phyloP scores from a whole-genome alignment of 2,888 invertebrate species.

The Oasisia sp. region DNA sequence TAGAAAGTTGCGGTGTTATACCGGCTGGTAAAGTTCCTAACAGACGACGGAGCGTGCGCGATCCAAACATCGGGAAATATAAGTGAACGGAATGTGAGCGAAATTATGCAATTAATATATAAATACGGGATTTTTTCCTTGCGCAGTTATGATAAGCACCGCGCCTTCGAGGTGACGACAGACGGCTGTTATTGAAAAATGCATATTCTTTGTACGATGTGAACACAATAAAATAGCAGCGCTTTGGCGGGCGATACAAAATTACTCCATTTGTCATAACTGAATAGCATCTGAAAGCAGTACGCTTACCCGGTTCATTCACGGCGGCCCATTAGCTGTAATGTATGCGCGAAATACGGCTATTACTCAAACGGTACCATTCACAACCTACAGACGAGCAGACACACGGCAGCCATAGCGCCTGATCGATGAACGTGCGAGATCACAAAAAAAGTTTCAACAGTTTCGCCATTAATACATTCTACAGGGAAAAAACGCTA shows the following conservation, averaged over 20 bases:
- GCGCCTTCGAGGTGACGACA: background rate
- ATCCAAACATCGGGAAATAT: background rate
- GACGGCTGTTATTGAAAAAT: background rate
- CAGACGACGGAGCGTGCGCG: background rate
- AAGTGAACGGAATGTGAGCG: background rate
- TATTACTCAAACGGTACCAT: background rate
- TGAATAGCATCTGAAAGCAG: constrained; percentile 1
- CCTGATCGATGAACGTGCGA: background rate
- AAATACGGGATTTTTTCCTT: background rate
- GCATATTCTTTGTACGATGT: background rate
- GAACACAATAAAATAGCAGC: background rate
- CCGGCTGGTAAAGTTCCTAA: background rate
- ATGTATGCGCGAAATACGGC: background rate
- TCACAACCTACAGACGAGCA: background rate
- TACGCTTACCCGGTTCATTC: background rate
- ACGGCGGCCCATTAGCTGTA: background rate
- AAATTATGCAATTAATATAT: background rate
- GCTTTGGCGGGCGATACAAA: background rate
- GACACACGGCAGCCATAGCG: background rate
- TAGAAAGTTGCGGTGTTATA: no score
- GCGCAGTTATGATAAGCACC: background rate
- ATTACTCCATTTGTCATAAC: constrained; percentile 11
- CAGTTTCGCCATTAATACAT: background rate
- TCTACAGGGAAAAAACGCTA: background rate
- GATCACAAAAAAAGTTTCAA: background rate